Base-by-base conservation (phyloP, 35 echinoderm and acorn worm species). In the Ophiothrix spiculata region DNA sequence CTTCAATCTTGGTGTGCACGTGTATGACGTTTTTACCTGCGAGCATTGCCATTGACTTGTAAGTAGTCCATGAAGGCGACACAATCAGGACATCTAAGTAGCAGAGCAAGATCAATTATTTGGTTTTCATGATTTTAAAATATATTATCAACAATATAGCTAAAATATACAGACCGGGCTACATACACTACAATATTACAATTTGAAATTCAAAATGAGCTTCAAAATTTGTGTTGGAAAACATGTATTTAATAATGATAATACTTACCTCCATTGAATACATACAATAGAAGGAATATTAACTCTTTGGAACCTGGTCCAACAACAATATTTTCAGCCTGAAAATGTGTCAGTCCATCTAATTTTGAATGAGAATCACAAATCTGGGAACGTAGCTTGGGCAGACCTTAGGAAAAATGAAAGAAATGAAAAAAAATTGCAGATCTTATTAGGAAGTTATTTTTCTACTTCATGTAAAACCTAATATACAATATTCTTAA, bases 211-310 rank as follows among this genome's bases (percentile, higher is more conserved):
- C n/a, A n/a, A n/a, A n/a, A n/a, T n/a, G n/a, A n/a, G n/a, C n/a
- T n/a, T n/a, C n/a, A n/a, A n/a, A n/a, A n/a, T n/a, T n/a, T n/a
- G n/a, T n/a, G n/a, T n/a, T n/a, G n/a, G n/a, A n/a, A n/a, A n/a
- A n/a, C n/a, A n/a, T n/a, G n/a, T n/a, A n/a, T n/a, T n/a, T n/a
- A n/a, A n/a, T n/a, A n/a, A n/a, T n/a, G n/a, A n/a, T 34, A 1
- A 32, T n/a, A 87, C 56, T 37, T 92, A 97, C 94, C 94, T 83
- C 94, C 94, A 92, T 97, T 90, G 42, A 97, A 97, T 35, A 97
- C 81, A 56, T 49, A 39, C 15, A 98, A 33, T 10, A 98, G 88
- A 0, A 98, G 75, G 39, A 83, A 98, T 36, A 98, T 93, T 0
- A 98, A 82, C 75, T 94, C 88, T 56, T 98, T 98, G 14, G 88